A percentile compares a stretch with the other conserved stretches of the same genome.
phyloP scores from a whole-genome alignment of 35 echinoderm and acorn worm species.

The Apostichopus californicus region DNA sequence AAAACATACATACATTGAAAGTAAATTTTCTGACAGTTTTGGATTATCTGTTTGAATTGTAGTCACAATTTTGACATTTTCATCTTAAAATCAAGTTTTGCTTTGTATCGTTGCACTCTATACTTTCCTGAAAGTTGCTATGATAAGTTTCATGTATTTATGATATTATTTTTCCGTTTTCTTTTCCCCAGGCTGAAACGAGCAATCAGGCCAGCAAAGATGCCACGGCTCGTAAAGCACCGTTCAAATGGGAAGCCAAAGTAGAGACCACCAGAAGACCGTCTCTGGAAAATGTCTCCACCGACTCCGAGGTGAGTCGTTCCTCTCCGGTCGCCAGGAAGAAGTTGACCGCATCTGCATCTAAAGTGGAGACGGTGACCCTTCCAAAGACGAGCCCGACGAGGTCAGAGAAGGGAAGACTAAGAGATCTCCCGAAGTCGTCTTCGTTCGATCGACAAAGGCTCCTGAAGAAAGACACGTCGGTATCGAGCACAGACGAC shows the following conservation, averaged over 20 bases:
- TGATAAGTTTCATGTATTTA: too few species aligned
- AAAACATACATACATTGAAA: too few species aligned
- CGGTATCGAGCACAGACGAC: slow-evolving; percentile 38
- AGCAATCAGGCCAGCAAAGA: background rate
- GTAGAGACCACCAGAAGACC: slow-evolving; percentile 37
- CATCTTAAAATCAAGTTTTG: too few species aligned
- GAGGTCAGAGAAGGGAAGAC: background rate
- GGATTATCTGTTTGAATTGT: too few species aligned
- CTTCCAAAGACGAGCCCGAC: slow-evolving; percentile 24
- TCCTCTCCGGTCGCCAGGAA: slow-evolving; percentile 9
- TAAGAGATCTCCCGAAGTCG: background rate
- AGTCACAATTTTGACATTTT: too few species aligned
- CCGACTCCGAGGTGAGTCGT: slow-evolving; percentile 37
- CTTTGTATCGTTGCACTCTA: too few species aligned
- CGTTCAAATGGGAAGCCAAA: slow-evolving; percentile 47
- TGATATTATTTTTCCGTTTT: background rate
- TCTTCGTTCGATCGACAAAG: background rate
- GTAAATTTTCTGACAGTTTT: too few species aligned
- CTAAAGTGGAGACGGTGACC: slow-evolving; percentile 66
- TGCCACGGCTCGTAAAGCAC: slow-evolving; percentile 7
- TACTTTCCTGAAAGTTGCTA: too few species aligned
- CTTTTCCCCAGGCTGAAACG: slow-evolving; percentile 1
- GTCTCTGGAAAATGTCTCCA: slow-evolving; percentile 49
- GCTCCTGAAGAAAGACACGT: background rate
- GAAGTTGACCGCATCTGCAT: slow-evolving; percentile 29